Evolutionary conservation across 1,140 invertebrate species (phyloP), one percentile per base, ranked within the genome.

Genomic region (Drosophila obscura): DNA sequence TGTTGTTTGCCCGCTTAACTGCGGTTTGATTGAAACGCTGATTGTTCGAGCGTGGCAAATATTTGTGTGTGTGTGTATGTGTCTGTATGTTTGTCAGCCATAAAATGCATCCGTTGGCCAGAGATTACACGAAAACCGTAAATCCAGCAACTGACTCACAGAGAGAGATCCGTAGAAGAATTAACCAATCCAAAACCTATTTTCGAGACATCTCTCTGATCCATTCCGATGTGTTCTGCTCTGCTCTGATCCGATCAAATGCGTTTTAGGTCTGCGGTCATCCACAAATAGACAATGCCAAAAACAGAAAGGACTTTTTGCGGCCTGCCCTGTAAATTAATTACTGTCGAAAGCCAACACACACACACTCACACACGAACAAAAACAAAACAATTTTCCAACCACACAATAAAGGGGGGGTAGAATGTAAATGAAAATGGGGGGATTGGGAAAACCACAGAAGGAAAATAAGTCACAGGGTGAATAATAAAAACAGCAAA

Each of bases 251-350:
- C 60, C 44, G 61, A 63, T 16, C 39, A 41, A 22, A 64, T 65
- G n/a, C 19, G 11, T 50, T 39, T 65, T 28, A 31, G 24, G 51
- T 51, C 35, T 39, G 63, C 50, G 63, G 63, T 65, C 63, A 73
- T 69, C 58, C 22, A 56, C 58, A 84, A 76, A 78, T 80, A 80
- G 57, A 69, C 71, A 74, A 43, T 73, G 50, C 51, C 58, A 79
- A 73, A 69, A 55, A 73, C 55, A 84, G 80, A 82, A 73, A 64
- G 69, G 71, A 73, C 71, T 73, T 63, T 72, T 51, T 73, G 52
- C 31, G 52, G 49, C 22, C 69, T 87, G 58, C 69, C 79, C 62
- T 62, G 66, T 77, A 81, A 87, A 85, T 87, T 85, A 85, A 85
- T 85, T 85, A 68, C 82, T 56, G 26, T 24, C 44, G 41, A 68